Conservation (phyloP, 2,113 vertebrate species). For the Falco punctatus region DNA sequence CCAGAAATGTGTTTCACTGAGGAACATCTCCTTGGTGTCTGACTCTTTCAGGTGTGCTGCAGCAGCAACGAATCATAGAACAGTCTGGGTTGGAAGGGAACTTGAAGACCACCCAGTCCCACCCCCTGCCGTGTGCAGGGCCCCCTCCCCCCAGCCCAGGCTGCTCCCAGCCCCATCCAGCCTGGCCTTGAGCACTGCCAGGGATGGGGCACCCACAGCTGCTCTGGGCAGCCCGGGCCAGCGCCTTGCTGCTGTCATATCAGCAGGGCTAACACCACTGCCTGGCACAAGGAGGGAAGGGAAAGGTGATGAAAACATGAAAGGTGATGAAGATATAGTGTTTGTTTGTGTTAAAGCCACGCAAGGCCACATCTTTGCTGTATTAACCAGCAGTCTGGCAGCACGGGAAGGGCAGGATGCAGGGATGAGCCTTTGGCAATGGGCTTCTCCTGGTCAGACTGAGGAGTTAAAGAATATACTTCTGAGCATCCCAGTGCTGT, state of each 20-base stretch:
- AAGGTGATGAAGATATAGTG: not conserved
- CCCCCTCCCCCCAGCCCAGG: no score
- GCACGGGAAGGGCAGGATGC: accelerated
- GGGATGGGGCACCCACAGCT: no score
- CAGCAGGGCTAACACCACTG: not conserved
- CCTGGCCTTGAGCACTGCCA: no score
- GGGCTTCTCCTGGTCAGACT: not conserved
- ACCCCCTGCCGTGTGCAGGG: no score
- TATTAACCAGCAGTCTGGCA: accelerated
- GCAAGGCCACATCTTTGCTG: accelerated
- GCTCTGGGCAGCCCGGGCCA: no score
- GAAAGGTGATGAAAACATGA: not conserved
- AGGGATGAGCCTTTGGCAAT: not conserved
- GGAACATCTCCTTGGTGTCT: not conserved
- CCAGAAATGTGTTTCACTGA: not conserved
- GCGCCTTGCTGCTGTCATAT: no score
- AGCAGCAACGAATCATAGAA: not conserved
- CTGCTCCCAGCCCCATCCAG: no score
- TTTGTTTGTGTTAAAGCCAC: not conserved
- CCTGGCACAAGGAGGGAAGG: not conserved
- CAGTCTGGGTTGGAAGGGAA: no score
- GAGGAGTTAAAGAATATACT: not conserved
- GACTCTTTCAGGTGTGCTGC: not conserved
- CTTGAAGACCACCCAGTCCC: no score
- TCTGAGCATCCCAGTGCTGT: not conserved